Base-by-base conservation (phyloP, 2,888 invertebrate genomes). In the Erebia ligea region DNA sequence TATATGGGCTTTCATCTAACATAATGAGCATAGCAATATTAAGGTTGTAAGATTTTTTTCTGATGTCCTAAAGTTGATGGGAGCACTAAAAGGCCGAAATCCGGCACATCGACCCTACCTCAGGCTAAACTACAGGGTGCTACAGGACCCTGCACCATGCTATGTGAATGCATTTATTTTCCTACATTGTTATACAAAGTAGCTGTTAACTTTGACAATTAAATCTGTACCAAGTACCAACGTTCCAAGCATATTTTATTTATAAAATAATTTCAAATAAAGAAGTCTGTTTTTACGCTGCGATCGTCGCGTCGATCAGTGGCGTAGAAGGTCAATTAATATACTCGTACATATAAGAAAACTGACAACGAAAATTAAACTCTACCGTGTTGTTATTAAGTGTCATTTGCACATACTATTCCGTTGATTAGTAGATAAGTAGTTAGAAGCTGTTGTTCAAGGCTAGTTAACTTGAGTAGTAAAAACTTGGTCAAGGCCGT, bases 401-500 rank as follows among this genome's bases (percentile, higher is more conserved):
- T 58, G 48, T 57, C 15, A 17, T 58, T 68, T 59, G 34, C 64
- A 15, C 40, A 61, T 62, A 67, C 67, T 59, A 48, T 62, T 73
- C 71, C 45, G 56, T 65, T 69, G 58, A 69, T 66, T 74, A 71
- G 69, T 57, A 79, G 78, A 81, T 82, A 83, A 81, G 79, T 84
- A 81, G 80, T 82, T 82, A 82, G 81, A 81, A 81, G 82, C 6
- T 34, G 34, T 82, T 83, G 80, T 80, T 80, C 86, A 87, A 87
- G 86, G 87, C 79, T 84, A 77, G 79, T 77, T 80, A 79, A 79
- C 79, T 81, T 77, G 82, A 80, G 77, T 81, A 83, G 82, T 83
- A 80, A 81, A 85, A 86, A 84, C 82, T 87, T 86, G 87, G 86
- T 87, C 87, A 87, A 87, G 87, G 87, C 77, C 72, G 73, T 75